Evolutionary conservation across 2,113 vertebrate genomes (phyloP).

Genomic region (Xiphorhynchus elegans): DNA sequence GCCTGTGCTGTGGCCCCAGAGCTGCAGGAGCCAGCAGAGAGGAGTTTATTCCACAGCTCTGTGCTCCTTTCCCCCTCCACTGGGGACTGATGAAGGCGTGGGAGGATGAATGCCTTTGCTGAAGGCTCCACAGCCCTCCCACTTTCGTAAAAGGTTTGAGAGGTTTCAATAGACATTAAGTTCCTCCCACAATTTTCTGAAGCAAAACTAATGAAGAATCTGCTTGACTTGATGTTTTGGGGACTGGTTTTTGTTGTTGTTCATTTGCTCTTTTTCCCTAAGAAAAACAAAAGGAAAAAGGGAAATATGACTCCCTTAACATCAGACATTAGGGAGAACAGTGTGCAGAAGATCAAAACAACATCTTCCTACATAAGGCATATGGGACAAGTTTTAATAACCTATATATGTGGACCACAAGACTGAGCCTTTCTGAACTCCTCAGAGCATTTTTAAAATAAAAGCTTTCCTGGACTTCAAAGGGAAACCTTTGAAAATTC

Average conservation of each 20-base stretch:
- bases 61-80: not conserved
- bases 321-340: not conserved
- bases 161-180: not conserved
- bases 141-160: not conserved
- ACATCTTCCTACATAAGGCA: not conserved
- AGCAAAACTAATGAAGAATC: not conserved
- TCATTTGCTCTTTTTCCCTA: not conserved
- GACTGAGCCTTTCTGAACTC: not conserved
- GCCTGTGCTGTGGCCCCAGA: not conserved
- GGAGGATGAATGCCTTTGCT: not conserved
- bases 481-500: slow-evolving; percentile 11
- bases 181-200: not conserved
- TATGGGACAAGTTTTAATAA: not conserved
- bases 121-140: not conserved
- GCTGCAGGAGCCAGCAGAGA: not conserved
- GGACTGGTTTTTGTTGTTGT: not conserved
- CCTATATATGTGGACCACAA: not conserved
- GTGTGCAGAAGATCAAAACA: not conserved
- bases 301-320: not conserved
- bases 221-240: not conserved
- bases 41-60: not conserved
- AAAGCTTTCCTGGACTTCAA: slow-evolving; percentile 38
- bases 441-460: slow-evolving; percentile 31
- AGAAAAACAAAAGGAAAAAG: not conserved
- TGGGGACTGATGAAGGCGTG: not conserved